Evolutionary conservation across 2,888 invertebrate genomes (phyloP).

Genomic region (Barypeithes pellucidus): DNA sequence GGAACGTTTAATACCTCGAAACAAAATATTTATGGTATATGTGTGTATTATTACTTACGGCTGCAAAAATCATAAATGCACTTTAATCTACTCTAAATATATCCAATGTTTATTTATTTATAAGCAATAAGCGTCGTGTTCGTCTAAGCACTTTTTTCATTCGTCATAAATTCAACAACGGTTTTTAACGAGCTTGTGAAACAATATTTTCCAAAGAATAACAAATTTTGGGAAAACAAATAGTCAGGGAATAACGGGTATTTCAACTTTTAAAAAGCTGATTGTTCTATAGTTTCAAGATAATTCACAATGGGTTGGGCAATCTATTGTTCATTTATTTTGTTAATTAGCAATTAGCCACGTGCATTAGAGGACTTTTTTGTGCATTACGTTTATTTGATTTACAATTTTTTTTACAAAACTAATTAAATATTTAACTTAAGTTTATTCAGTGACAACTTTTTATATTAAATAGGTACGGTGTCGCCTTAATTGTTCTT

Average conservation of each 20-base stretch:
- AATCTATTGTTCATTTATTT: conserved; percentile 17
- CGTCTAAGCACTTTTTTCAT: neutral
- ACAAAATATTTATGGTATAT: conserved; percentile 13
- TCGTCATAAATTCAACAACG: conserved; percentile 17
- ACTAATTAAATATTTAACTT: neutral
- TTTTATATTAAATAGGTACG: too few species aligned
- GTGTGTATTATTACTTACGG: neutral
- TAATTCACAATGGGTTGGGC: conserved; percentile 11
- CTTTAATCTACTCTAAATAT: conserved; percentile 9
- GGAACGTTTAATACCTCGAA: conserved; percentile 1
- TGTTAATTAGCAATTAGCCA: conserved; percentile 1
- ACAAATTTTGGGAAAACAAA: conserved; percentile 20
- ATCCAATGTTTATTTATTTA: conserved; percentile 18
- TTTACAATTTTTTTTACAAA: neutral
- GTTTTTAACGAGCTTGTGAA: conserved; percentile 5
- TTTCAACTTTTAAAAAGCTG: conserved; percentile 10
- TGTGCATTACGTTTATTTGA: neutral
- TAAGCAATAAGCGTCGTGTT: neutral
- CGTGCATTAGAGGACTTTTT: neutral
- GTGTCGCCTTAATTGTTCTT: too few species aligned
- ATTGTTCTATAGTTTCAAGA: conserved; percentile 17
- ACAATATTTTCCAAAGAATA: conserved; percentile 14
- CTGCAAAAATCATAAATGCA: conserved; percentile 25
- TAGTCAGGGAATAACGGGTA: conserved; percentile 13
- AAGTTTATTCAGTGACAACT: too few species aligned